Base-by-base conservation (phyloP, 2,888 invertebrate species). In the Cerastoderma edule region DNA sequence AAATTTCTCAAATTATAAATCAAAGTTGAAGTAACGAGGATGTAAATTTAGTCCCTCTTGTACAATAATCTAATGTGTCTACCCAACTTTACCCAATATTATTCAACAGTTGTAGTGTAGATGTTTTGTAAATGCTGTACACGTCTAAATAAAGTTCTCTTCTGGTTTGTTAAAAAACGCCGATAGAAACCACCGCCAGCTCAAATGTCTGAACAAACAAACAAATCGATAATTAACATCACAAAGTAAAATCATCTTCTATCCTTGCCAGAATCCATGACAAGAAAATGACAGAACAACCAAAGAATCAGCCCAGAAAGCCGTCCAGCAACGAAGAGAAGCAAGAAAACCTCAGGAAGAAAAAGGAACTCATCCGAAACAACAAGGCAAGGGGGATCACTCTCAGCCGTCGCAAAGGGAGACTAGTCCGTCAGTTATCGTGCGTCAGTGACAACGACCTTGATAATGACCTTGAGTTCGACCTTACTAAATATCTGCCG, bases 401-500 rank as follows among this genome's bases (percentile, higher is more conserved):
- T 48, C 87, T 87, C 35, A 90, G 87, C 63, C 83, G 90, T 6
- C 83, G 89, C n/a, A 89, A 85, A 48, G 85, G 89, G 35, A 82
- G 87, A 67, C 78, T 91, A 48, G 88, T 89, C 2, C 83, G 89
- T 16, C 87, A 88, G 68, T 73, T 91, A 56, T 86, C 87, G n/a
- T 91, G 91, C 70, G 84, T 89, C 35, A 87, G 88, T 67, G 90
- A 90, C 70, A 87, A 89, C 33, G 90, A 90, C 8, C 74, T 81
- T n/a, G 87, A 89, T 24, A 75, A 76, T 0, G 68, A 73, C 6
- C 85, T 82, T 30, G 84, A 84, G 44, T 78, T 85, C 5, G 88
- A 89, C 67, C 78, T 95, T 72, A 93, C 94, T 46, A 93, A 94
- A 76, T 94, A 94, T 84, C 92, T 95, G 8, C 95, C 95, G 1